Base-by-base conservation (phyloP, 2,797 vertebrate genomes). In the Anabacerthia variegaticeps region DNA sequence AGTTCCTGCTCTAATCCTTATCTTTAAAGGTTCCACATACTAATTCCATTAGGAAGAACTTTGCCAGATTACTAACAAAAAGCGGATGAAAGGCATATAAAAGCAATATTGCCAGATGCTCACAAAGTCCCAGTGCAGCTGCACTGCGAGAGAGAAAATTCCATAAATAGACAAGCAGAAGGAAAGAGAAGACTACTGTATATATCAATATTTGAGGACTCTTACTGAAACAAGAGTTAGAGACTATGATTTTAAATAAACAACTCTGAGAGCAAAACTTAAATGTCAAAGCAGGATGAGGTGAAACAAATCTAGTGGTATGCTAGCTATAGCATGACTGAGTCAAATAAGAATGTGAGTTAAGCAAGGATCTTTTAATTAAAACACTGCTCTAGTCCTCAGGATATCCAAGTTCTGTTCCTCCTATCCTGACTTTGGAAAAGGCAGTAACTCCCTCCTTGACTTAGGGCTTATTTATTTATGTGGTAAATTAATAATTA, bases 131-230 rank as follows among this genome's bases (percentile, higher is more conserved):
- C 34, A 2, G 46, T 46, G 66, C 79, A 91, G 39, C 69, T 88
- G 78, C 43, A 84, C 32, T 75, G 69, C 0, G 0, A 81, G 77
- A 73, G 88, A 92, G 39, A 63, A 88, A 89, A 83, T 46, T 58
- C 67, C 69, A 65, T 65, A 92, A 82, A 79, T 4, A 95, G 27
- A 95, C 69, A 68, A 75, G 39, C 65, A 89, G 68, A 81, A 71
- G 28, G 36, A 74, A 71, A 59, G 26, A 80, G 20, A 58, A 30
- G 17, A 72, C 14, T 55, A 36, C 26, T n/a, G 36, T 48, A 11
- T 37, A 36, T 58, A 91, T 82, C 85, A 95, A 73, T 89, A 86
- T 95, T 93, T 84, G 56, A 89, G 54, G 17, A 61, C 46, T 92
- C 92, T 51, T 41, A 76, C 56, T 85, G 52, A 63, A 52, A 82